Evolutionary conservation across 2,888 invertebrate species (phyloP), one percentile per base, ranked within the genome.

Genomic region (Gerosis bhagava): DNA sequence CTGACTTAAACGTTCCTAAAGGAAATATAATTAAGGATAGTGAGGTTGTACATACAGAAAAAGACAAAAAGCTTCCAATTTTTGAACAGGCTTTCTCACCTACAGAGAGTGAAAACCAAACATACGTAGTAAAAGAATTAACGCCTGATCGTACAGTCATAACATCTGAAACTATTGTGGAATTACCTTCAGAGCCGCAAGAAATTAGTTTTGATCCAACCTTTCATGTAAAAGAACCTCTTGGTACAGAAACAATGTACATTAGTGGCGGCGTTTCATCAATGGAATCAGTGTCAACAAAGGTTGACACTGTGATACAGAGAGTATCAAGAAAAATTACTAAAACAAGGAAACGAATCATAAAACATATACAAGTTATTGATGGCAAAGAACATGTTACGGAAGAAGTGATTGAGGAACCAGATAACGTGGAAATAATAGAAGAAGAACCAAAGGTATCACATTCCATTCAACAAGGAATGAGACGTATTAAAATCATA

Each of bases 301-400:
- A 83, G 36, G 61, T 74, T 24, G 69, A 93, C 29, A 94, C 96
- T 6, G 92, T 95, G 1, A 93, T 95, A 0, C 94, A 95, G 67
- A 95, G 94, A 72, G 93, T 95, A 0, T 94, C 95, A 0, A 89
- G 94, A 63, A 92, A 93, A 70, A 92, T 95, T 8, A 94, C 95
- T 17, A 90, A 93, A 52, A 94, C 25, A 17, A 48, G 48, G n/a
- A 61, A 60, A 50, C 53, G 52, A 16, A 51, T 64, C 3, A 63
- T 72, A 35, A 91, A 93, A 52, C 92, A 92, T 56, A 90, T 94
- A 4, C 92, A 93, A 5, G 92, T 95, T 1, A 90, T 95, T 45
- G 92, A 95, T 69, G 95, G 95, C 0, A 93, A 94, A 71, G 95
- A 95, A 72, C 92, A 92, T 49, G 90, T 94, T 0, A 93, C 92